Percentiles rank a stretch among this genome's conserved stretches.
Conservation (phyloP, 2,888 invertebrate species). For the Epistrophe eligans region DNA sequence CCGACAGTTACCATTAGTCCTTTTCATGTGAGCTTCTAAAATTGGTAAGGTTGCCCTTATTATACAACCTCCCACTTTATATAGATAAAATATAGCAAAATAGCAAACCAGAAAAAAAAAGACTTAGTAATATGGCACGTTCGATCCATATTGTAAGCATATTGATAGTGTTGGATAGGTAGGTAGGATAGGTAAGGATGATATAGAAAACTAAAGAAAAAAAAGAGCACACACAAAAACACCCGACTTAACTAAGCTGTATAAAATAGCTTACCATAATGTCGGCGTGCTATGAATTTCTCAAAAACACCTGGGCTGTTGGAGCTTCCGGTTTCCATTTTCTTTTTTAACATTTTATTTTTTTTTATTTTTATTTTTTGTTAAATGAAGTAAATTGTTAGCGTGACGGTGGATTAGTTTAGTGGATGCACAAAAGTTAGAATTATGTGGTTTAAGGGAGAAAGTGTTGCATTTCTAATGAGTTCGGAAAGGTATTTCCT, state of each 20-base stretch:
- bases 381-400: slow-evolving; percentile 46
- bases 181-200: background rate
- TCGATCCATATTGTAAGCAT: slow-evolving; percentile 62
- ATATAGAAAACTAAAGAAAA: slow-evolving; percentile 24
- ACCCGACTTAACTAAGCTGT: slow-evolving; percentile 54
- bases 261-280: slow-evolving; percentile 72
- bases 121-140: slow-evolving; percentile 68
- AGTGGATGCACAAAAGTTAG: slow-evolving; percentile 63
- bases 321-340: slow-evolving; percentile 28
- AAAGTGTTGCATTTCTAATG: slow-evolving; percentile 74
- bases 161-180: slow-evolving; percentile 57
- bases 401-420: slow-evolving; percentile 70
- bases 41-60: slow-evolving; percentile 53
- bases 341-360: background rate
- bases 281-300: slow-evolving; percentile 69
- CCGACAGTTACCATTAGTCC: slow-evolving; percentile 35
- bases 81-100: background rate
- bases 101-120: slow-evolving; percentile 7
- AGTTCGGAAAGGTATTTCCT: slow-evolving; percentile 26
- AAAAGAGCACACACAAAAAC: slow-evolving; percentile 10
- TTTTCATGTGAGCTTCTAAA: slow-evolving; percentile 60
- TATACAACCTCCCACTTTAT: background rate
- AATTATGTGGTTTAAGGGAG: slow-evolving; percentile 68
- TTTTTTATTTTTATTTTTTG: slow-evolving; percentile 4
- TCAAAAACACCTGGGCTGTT: slow-evolving; percentile 17